Evolutionary conservation across 2,113 vertebrate genomes (phyloP).

Genomic region (Tichodroma muraria): DNA sequence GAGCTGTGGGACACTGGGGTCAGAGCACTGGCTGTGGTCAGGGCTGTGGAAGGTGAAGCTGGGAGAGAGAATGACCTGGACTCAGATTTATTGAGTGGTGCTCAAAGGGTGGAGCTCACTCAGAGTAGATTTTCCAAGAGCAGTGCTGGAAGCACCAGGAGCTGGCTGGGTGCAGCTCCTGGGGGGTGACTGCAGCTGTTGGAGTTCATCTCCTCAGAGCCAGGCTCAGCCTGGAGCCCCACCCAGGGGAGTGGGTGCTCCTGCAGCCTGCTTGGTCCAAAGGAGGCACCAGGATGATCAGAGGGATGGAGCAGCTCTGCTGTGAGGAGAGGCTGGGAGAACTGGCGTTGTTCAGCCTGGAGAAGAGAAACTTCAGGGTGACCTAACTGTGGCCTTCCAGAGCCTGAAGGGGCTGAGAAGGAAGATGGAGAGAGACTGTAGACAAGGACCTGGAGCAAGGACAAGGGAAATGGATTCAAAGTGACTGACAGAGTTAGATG

Average conservation of each 20-base stretch:
- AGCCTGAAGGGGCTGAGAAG: neutral
- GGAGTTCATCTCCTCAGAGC: neutral
- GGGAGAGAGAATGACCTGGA: neutral
- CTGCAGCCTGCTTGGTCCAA: neutral
- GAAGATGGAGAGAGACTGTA: neutral
- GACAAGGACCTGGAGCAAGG: neutral
- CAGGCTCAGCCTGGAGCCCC: neutral
- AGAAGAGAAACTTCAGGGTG: neutral
- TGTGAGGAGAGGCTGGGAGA: neutral
- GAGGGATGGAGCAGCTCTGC: neutral
- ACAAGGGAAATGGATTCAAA: neutral
- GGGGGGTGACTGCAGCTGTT: neutral
- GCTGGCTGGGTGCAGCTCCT: neutral
- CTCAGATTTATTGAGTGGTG: accelerated
- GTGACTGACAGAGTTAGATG: neutral
- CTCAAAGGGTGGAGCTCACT: neutral
- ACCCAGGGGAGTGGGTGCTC: neutral
- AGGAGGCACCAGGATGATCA: no score
- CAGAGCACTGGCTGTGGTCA: neutral
- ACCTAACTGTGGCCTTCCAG: neutral
- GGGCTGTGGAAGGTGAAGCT: neutral
- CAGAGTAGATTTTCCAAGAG: neutral
- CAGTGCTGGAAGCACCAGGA: neutral
- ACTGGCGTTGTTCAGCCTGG: neutral
- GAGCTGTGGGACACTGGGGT: neutral